phyloP scores from a whole-genome alignment of 1,140 invertebrate species.

The Trichonephila clavata region DNA sequence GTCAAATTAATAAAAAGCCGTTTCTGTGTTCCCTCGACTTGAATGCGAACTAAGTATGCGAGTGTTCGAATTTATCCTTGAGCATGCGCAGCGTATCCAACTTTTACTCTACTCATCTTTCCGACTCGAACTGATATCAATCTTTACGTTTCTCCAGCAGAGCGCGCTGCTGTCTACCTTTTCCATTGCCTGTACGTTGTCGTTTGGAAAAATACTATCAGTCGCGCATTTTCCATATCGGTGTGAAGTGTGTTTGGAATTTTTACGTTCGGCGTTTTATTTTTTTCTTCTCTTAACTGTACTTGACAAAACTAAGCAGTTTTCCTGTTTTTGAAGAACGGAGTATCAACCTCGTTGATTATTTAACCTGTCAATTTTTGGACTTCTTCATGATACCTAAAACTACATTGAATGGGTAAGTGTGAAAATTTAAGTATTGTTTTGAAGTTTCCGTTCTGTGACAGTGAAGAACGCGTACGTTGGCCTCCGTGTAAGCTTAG shows the following conservation, averaged over 20 bases:
- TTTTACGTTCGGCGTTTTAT: not conserved
- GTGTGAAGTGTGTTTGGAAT: not conserved
- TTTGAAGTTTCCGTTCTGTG: not conserved
- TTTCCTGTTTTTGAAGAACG: not conserved
- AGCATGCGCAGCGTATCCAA: not conserved
- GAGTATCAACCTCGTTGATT: not conserved
- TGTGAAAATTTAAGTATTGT: conserved; percentile 4
- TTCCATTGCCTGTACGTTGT: not conserved
- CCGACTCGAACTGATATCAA: not conserved
- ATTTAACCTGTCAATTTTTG: not conserved
- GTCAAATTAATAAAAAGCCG: no score
- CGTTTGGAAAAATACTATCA: conserved; percentile 10
- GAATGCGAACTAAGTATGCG: no score
- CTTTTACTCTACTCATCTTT: not conserved
- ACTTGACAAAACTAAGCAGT: not conserved
- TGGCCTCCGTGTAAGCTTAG: not conserved
- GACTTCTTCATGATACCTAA: conserved; percentile 24
- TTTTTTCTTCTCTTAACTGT: not conserved
- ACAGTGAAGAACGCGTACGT: conserved; percentile 4
- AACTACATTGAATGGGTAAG: conserved; percentile 32
- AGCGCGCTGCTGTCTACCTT: not conserved
- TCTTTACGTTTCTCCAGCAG: not conserved
- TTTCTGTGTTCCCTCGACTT: no score
- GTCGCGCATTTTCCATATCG: not conserved
- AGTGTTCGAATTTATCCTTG: not conserved